phyloP scores from a whole-genome alignment of 2,113 vertebrate species.

The Apus apus region DNA sequence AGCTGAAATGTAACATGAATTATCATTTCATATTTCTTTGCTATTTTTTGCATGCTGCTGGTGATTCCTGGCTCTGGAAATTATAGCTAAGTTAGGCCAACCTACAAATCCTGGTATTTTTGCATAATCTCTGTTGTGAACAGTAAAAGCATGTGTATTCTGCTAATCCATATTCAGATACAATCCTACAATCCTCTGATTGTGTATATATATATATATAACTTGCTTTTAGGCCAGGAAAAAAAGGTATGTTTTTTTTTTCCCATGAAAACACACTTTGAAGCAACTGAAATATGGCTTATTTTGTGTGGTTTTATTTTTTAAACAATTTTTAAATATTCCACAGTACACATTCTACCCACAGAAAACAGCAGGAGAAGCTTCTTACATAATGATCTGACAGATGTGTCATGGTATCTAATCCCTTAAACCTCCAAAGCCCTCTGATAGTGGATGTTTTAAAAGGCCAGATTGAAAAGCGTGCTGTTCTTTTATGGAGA shows the following conservation, averaged over 20 bases:
- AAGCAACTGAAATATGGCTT: slow-evolving; percentile 2
- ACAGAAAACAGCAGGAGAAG: slow-evolving; percentile 74
- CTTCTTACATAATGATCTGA: slow-evolving; percentile 84
- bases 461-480: slow-evolving; percentile 80
- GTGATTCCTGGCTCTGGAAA: slow-evolving; percentile 57
- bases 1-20: slow-evolving; percentile 43
- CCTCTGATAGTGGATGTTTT: slow-evolving; percentile 80
- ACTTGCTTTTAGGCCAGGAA: slow-evolving; percentile 14
- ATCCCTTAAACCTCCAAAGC: slow-evolving; percentile 84
- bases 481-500: slow-evolving; percentile 82
- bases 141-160: slow-evolving; percentile 32
- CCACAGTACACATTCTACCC: slow-evolving; percentile 51
- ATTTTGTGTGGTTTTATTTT: slow-evolving; percentile 1
- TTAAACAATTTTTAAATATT: slow-evolving; percentile 51
- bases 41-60: slow-evolving; percentile 48
- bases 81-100: slow-evolving; percentile 35
- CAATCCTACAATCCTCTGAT: neutral
- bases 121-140: slow-evolving; percentile 50
- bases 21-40: slow-evolving; percentile 54
- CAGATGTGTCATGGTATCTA: slow-evolving; percentile 85
- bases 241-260: neutral
- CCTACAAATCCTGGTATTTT: slow-evolving; percentile 41
- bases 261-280: slow-evolving; percentile 18
- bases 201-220: too few species aligned
- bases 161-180: slow-evolving; percentile 43